These are phyloP conservation scores for Eretmodus cyanostictus DNA, from an alignment of 2,113 vertebrate species.

Conservation along the genomic window DNA sequence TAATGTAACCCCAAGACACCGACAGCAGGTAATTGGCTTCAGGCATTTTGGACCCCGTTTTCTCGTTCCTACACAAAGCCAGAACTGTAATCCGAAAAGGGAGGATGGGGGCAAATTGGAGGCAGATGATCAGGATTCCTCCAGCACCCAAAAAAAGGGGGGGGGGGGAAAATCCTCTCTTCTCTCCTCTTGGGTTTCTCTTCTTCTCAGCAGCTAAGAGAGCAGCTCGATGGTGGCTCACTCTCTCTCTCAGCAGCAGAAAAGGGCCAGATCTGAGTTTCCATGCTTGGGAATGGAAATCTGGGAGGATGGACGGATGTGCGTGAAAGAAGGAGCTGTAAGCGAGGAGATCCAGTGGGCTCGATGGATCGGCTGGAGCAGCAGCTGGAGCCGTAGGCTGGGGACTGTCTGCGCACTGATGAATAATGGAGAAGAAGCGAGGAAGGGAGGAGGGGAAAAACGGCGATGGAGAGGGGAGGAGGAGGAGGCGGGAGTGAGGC, in stretches of 20 bases:
- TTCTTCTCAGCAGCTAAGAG: slow-evolving; percentile 47
- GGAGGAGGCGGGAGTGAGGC: slow-evolving; percentile 20
- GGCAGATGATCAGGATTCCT: slow-evolving; percentile 61
- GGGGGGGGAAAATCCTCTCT: neutral
- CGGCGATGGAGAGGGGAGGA: slow-evolving; percentile 35
- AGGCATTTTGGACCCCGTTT: slow-evolving; percentile 78
- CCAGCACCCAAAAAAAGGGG: neutral
- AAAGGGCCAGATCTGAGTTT: slow-evolving; percentile 34
- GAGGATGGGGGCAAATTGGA: neutral
- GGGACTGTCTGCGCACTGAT: slow-evolving; percentile 49
- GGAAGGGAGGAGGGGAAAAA: slow-evolving; percentile 33
- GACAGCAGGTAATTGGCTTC: slow-evolving; percentile 79
- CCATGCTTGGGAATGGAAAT: slow-evolving; percentile 34
- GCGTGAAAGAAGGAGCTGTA: neutral
- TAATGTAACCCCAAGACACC: slow-evolving; percentile 80
- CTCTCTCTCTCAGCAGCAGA: slow-evolving; percentile 21
- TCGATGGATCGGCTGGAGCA: slow-evolving; percentile 1
- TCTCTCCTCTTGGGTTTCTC: slow-evolving; percentile 31
- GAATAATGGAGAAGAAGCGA: slow-evolving; percentile 69
- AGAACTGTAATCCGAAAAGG: slow-evolving; percentile 62
- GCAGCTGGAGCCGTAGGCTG: slow-evolving; percentile 48
- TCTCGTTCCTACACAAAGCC: slow-evolving; percentile 67
- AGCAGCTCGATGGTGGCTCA: slow-evolving; percentile 23
- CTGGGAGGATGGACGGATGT: neutral
- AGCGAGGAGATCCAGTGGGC: slow-evolving; percentile 22